A percentile compares a stretch with the other conserved stretches of the same genome.
Evolutionary conservation across 2,113 vertebrate species (phyloP).

Genomic region (Pseudolaguvia tuberculata): DNA sequence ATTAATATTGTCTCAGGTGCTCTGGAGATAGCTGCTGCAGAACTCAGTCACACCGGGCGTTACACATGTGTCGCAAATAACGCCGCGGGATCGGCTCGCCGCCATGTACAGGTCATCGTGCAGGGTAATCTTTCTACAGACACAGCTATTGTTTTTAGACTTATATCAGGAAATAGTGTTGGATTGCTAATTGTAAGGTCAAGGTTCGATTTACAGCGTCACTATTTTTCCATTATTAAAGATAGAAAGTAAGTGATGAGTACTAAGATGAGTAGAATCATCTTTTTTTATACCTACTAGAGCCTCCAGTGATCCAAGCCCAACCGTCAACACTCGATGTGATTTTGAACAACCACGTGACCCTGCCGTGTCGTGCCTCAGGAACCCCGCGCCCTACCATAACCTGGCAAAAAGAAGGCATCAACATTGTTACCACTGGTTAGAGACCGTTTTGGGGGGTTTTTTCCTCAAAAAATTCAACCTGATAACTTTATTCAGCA

Average conservation of each 20-base stretch:
- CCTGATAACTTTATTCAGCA: not conserved
- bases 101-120: slow-evolving; percentile 77
- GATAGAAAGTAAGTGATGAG: too few species aligned
- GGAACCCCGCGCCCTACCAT: slow-evolving; percentile 84
- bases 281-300: slow-evolving; percentile 57
- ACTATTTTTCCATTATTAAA: too few species aligned
- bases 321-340: slow-evolving; percentile 79
- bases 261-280: too few species aligned
- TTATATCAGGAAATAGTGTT: not conserved
- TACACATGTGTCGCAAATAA: slow-evolving; percentile 83
- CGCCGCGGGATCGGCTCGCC: slow-evolving; percentile 79
- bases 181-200: too few species aligned
- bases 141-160: not conserved
- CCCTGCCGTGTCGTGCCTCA: slow-evolving; percentile 79
- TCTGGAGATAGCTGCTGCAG: slow-evolving; percentile 77
- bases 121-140: slow-evolving; percentile 71
- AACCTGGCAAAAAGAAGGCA: slow-evolving; percentile 95
- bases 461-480: not conserved
- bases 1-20: slow-evolving; percentile 66
- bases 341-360: slow-evolving; percentile 79
- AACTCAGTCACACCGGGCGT: slow-evolving; percentile 77
- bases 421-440: slow-evolving; percentile 81
- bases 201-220: too few species aligned
- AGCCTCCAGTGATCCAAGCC: slow-evolving; percentile 79
- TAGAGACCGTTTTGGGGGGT: slow-evolving; percentile 36